Conservation (phyloP, 2,113 vertebrate species). For the Muntiacus reevesi region DNA sequence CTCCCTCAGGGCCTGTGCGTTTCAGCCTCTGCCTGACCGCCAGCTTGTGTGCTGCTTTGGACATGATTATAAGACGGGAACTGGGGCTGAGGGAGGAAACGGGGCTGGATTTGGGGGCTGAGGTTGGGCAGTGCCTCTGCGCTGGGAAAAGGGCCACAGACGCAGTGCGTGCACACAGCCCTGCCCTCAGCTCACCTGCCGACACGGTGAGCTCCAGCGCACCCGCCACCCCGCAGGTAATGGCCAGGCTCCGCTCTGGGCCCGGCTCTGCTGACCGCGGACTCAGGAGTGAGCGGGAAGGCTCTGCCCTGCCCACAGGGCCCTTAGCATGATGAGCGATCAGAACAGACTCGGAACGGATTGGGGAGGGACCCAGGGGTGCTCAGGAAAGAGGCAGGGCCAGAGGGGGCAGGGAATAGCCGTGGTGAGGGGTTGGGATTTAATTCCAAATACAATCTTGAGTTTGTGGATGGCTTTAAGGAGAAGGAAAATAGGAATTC, state of each 20-base stretch:
- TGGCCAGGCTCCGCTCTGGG: fast-evolving
- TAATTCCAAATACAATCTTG: not conserved
- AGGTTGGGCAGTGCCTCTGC: fast-evolving
- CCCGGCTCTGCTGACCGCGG: not conserved
- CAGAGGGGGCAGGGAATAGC: fast-evolving
- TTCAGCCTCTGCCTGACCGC: not conserved
- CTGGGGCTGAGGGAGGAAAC: not conserved
- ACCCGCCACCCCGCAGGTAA: fast-evolving
- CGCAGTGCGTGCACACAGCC: fast-evolving
- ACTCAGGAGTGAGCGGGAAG: not conserved
- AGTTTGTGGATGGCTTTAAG: not conserved
- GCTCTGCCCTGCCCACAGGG: not conserved
- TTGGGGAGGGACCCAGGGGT: not conserved
- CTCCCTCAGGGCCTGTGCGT: fast-evolving
- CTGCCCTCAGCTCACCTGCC: not conserved
- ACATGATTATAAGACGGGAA: not conserved
- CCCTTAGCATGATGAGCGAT: not conserved
- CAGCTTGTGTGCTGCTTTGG: not conserved
- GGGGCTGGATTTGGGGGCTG: fast-evolving
- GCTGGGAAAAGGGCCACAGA: not conserved
- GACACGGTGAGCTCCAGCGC: no score
- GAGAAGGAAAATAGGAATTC: not conserved
- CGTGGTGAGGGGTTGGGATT: not conserved
- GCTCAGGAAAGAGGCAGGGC: not conserved
- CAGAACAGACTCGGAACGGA: not conserved